Evolutionary conservation across 2,113 vertebrate species (phyloP), one percentile per base, ranked within the genome.

Genomic region (Origma solitaria): DNA sequence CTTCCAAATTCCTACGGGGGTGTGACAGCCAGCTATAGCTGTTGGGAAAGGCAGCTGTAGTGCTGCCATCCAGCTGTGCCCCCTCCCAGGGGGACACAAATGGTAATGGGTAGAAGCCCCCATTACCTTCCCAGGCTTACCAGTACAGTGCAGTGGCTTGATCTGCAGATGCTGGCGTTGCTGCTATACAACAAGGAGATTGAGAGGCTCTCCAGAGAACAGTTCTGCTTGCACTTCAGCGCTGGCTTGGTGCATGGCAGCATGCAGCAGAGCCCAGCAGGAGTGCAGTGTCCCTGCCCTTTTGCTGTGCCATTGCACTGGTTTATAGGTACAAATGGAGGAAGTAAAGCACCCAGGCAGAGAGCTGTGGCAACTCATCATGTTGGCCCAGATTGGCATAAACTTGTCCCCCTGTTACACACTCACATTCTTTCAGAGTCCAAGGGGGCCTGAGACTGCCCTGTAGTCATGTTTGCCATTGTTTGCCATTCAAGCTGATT

Each of bases 261-360:
- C 66, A 61, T 40, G 21, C 78, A 81, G 37, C 51, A 86, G 31
- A 57, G 53, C 21, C 51, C 72, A 54, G n/a, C 35, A 77, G 49
- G 11, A 64, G 3, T 10, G 16, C 66, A 81, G 40, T 5, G 2
- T 73, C 38, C 9, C 69, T 11, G 6, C 47, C 61, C 30, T 80
- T n/a, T 42, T 85, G 51, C 33, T 57, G 14, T 11, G 4, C 19
- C 42, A 65, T 33, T 68, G 21, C 21, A 31, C 17, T 20, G 20
- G 27, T 64, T 65, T 21, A 23, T 5, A 66, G 30, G 23, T 19
- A 3, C 24, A 21, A 1, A 2, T 8, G 62, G 27, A 70, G 54
- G 38, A 90, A 57, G 10, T 0, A 1, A 23, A 38, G 65, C 51
- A 50, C 15, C 14, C 0, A 0, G 53, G 37, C 33, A 76, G 51